phyloP scores from a whole-genome alignment of 2,113 vertebrate genomes.

The Cephalopterus ornatus region DNA sequence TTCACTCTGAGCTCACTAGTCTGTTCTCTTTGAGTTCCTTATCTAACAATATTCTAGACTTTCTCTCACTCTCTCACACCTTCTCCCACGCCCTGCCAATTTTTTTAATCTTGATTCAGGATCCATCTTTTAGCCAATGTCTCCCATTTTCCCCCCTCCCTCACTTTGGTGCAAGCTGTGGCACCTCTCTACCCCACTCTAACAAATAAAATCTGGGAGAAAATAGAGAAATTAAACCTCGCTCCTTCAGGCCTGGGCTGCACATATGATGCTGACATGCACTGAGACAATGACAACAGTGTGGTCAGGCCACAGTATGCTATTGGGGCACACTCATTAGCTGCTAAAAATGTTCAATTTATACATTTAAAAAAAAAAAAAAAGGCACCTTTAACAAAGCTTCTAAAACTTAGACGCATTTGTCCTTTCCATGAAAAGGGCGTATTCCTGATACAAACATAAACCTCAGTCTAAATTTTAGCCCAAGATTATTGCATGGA shows the following conservation, averaged over 20 bases:
- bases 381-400: not conserved
- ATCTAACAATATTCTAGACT: not conserved
- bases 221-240: not conserved
- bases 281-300: rapidly evolving
- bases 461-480: not conserved
- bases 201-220: not conserved
- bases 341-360: not conserved
- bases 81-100: not conserved
- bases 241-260: not conserved
- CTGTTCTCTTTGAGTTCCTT: not conserved
- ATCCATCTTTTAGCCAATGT: not conserved
- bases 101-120: not conserved
- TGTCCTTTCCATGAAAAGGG: not conserved
- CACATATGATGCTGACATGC: rapidly evolving
- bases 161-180: not conserved
- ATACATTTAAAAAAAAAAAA: not conserved
- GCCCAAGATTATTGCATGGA: not conserved
- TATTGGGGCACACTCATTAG: not conserved
- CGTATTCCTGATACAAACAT: not conserved
- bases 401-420: not conserved
- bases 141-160: not conserved
- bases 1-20: not conserved
- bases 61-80: not conserved
- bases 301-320: not conserved
- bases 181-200: not conserved